Conservation (phyloP, 35 echinoderm and acorn worm species). For the Ophiothrix spiculata region DNA sequence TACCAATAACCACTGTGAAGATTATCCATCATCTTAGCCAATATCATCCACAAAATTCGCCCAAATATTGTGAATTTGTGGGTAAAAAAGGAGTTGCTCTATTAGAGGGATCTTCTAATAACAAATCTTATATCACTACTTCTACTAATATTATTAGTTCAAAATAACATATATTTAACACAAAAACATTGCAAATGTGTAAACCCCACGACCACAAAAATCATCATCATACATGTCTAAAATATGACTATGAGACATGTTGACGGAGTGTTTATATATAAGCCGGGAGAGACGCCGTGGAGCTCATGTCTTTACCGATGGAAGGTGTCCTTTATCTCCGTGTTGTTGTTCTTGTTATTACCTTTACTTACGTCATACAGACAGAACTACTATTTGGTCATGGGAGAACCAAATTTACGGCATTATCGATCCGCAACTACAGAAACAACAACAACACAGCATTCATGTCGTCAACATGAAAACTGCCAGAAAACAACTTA, state of each 20-base stretch:
- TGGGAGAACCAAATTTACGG: neutral
- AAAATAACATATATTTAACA: too few relatives aligned
- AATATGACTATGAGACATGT: slow-evolving; percentile 70
- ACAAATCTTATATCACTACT: neutral
- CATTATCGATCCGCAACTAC: neutral
- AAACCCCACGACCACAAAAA: neutral
- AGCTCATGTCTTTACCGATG: slow-evolving; percentile 20
- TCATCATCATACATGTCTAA: slow-evolving; percentile 26
- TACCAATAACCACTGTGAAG: neutral
- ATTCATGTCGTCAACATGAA: neutral
- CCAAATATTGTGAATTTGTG: neutral
- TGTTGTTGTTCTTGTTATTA: slow-evolving; percentile 31
- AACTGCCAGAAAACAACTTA: too few relatives aligned
- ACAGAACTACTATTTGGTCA: slow-evolving; percentile 6
- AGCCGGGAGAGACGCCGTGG: slow-evolving; percentile 27
- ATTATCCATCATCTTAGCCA: neutral
- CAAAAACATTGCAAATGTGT: slow-evolving; percentile 6
- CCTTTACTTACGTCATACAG: slow-evolving; percentile 20
- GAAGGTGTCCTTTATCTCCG: slow-evolving; percentile 22
- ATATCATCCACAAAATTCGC: neutral
- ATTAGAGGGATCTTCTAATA: neutral
- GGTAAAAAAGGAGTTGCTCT: neutral
- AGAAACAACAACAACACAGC: neutral
- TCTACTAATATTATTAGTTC: too few relatives aligned
- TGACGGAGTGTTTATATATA: slow-evolving; percentile 52